Conservation (phyloP, 2,888 invertebrate species). For the Diploptera punctata region DNA sequence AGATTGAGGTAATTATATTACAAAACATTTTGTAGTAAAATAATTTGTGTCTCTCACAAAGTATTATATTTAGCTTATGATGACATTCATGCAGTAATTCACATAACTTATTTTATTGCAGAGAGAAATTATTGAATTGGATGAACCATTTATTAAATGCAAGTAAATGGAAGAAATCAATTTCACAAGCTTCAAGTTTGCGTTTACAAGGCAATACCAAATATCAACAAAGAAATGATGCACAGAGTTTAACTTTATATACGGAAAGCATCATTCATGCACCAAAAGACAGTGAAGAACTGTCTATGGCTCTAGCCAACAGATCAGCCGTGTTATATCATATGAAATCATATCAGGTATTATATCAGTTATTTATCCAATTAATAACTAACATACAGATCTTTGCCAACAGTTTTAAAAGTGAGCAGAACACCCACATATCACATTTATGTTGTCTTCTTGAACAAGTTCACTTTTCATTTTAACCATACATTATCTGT, state of each 20-base stretch:
- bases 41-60: background rate
- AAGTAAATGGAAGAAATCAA: constrained; percentile 8
- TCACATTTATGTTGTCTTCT: no score
- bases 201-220: constrained; percentile 32
- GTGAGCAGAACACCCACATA: no score
- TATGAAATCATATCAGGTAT: constrained; percentile 65
- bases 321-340: constrained; percentile 71
- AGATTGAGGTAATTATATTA: background rate
- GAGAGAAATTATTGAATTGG: constrained; percentile 36
- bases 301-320: constrained; percentile 69
- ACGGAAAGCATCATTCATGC: constrained; percentile 69
- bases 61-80: background rate
- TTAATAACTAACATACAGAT: no score
- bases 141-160: background rate
- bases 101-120: constrained; percentile 16
- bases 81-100: background rate
- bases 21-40: background rate
- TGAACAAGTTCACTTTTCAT: no score
- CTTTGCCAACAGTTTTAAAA: no score
- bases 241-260: constrained; percentile 64
- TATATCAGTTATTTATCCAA: no score
- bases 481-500: no score
- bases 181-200: background rate
- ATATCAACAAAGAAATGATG: constrained; percentile 16
- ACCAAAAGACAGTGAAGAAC: constrained; percentile 60